Evolutionary conservation across 2,888 invertebrate genomes (phyloP).

Genomic region (Amiota mariae): DNA sequence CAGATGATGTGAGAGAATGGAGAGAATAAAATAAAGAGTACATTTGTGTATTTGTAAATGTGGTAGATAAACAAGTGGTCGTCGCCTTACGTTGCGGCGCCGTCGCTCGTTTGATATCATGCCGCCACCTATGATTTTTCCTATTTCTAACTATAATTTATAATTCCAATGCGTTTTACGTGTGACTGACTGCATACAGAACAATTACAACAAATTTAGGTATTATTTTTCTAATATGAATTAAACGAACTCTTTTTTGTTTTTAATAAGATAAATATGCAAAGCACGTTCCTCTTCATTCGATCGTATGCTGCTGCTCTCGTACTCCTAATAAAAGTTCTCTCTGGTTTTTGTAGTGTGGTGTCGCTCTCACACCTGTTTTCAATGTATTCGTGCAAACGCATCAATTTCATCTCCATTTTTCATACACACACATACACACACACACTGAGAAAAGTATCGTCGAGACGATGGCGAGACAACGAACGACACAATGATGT

Average conservation of each 20-base stretch:
- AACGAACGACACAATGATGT: neutral
- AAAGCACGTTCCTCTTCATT: conserved; percentile 1
- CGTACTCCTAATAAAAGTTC: too few relatives aligned
- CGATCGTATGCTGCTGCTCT: too few relatives aligned
- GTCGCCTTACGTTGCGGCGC: conserved; percentile 43
- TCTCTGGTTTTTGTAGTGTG: too few relatives aligned
- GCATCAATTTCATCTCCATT: conserved; percentile 1
- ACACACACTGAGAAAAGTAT: neutral
- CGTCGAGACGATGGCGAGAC: neutral
- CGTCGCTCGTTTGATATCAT: neutral
- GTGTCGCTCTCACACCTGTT: neutral
- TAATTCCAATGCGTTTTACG: conserved; percentile 51
- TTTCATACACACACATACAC: neutral
- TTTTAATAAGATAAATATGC: neutral
- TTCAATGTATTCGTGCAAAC: neutral
- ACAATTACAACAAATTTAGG: neutral
- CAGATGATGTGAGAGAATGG: neutral
- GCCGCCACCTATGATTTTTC: conserved; percentile 20
- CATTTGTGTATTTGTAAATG: conserved; percentile 21
- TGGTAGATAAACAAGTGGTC: conserved; percentile 61
- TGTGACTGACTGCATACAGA: neutral
- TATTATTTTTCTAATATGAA: neutral
- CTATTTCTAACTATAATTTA: conserved; percentile 41
- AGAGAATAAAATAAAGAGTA: neutral
- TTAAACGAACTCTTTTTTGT: neutral